Conservation (phyloP, 2,113 vertebrate species). For the Nestor notabilis region DNA sequence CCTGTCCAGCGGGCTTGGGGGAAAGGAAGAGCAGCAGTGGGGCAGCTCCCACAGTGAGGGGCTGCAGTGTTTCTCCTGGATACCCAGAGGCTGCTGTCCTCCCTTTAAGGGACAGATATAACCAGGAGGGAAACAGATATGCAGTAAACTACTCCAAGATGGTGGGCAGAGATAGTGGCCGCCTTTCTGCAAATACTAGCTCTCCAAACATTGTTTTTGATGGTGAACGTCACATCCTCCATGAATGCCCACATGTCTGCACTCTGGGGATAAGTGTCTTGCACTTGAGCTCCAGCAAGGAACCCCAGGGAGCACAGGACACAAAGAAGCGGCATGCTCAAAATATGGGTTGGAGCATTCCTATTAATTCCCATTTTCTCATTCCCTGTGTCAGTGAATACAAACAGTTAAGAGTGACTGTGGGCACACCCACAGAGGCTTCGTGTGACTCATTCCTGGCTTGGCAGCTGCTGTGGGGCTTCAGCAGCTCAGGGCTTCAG, state of each 20-base stretch:
- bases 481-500: background rate
- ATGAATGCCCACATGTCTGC: background rate
- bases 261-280: background rate
- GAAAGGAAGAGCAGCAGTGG: background rate
- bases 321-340: rapidly evolving
- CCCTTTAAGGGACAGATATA: background rate
- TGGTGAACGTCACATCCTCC: background rate
- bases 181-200: background rate
- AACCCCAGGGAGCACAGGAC: background rate
- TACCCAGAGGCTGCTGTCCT: background rate
- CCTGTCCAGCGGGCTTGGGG: background rate
- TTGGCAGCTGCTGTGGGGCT: background rate
- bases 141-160: background rate
- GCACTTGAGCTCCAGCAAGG: background rate
- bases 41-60: background rate
- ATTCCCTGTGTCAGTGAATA: background rate
- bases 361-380: background rate
- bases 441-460: background rate
- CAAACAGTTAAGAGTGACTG: background rate
- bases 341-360: background rate
- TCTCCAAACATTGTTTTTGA: background rate
- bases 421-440: background rate
- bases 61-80: background rate
- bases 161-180: background rate
- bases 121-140: background rate